A percentile compares a stretch with the other conserved stretches of the same genome.
Conservation (phyloP, 2,113 vertebrate species). For the Buteo buteo region DNA sequence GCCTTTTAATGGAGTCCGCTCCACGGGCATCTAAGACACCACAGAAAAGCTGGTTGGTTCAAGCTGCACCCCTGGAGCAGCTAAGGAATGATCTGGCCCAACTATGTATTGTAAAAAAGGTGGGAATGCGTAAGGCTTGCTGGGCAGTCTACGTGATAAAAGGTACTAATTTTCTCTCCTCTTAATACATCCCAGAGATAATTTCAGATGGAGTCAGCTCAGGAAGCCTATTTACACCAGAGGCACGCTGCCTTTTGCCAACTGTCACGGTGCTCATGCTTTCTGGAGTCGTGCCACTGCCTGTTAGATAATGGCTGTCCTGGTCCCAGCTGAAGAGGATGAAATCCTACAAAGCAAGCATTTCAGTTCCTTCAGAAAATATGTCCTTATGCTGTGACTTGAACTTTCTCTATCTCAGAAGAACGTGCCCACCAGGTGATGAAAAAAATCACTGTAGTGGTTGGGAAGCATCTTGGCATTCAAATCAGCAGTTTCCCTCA, state of each 20-base stretch:
- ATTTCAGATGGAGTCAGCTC: not conserved
- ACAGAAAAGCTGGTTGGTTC: not conserved
- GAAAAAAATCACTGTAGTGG: not conserved
- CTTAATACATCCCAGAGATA: not conserved
- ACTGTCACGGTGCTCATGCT: fast-evolving
- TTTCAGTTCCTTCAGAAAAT: not conserved
- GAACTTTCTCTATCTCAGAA: not conserved
- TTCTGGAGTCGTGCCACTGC: not conserved
- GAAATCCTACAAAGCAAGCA: not conserved
- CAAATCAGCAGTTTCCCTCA: not conserved
- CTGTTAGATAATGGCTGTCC: not conserved
- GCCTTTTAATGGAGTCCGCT: not conserved
- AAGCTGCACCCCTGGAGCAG: not conserved
- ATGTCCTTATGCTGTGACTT: not conserved
- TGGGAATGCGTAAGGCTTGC: not conserved
- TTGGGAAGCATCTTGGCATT: not conserved
- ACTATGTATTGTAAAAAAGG: not conserved
- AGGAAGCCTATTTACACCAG: not conserved
- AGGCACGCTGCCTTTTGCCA: not conserved
- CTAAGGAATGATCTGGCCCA: not conserved
- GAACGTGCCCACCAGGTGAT: not conserved
- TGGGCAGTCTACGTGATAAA: not conserved
- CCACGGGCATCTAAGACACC: not conserved
- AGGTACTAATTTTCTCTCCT: not conserved
- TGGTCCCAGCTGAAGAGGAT: not conserved